These are phyloP conservation scores for Gerosis bhagava DNA, from an alignment of 2,888 invertebrate species.

Conservation along the genomic window DNA sequence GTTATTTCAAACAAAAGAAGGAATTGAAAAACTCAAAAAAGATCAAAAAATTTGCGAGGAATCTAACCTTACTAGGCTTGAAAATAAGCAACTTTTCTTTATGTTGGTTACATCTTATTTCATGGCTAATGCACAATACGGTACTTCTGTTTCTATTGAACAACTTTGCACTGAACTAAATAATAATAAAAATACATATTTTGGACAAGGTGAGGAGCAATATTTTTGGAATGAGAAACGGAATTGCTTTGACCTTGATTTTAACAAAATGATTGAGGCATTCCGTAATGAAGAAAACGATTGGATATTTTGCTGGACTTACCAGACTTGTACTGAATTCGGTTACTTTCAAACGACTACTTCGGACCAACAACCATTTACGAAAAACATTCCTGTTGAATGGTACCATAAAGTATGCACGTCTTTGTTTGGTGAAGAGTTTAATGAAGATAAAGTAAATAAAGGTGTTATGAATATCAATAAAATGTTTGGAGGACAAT, in stretches of 20 bases:
- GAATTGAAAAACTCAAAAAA: constrained; percentile 51
- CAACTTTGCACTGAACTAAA: too few relatives aligned
- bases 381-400: constrained; percentile 62
- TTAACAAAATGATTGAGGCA: constrained; percentile 49
- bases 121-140: constrained; percentile 59
- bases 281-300: constrained; percentile 41
- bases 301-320: constrained; percentile 79
- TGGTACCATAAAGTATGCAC: constrained; percentile 64
- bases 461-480: constrained; percentile 65
- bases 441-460: constrained; percentile 55
- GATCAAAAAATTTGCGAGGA: constrained; percentile 61
- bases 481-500: constrained; percentile 67
- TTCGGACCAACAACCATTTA: constrained; percentile 81
- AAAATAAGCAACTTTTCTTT: constrained; percentile 64
- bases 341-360: constrained; percentile 87
- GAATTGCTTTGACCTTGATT: constrained; percentile 54
- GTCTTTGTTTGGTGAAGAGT: constrained; percentile 63
- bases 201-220: neutral
- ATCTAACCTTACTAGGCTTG: constrained; percentile 50
- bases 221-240: constrained; percentile 39
- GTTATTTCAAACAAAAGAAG: constrained; percentile 48
- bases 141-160: too few relatives aligned
- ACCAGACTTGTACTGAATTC: constrained; percentile 91
- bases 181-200: too few relatives aligned
- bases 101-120: constrained; percentile 47